Evolutionary conservation across 2,797 vertebrate genomes (phyloP).

Genomic region (Poecilia gillii): DNA sequence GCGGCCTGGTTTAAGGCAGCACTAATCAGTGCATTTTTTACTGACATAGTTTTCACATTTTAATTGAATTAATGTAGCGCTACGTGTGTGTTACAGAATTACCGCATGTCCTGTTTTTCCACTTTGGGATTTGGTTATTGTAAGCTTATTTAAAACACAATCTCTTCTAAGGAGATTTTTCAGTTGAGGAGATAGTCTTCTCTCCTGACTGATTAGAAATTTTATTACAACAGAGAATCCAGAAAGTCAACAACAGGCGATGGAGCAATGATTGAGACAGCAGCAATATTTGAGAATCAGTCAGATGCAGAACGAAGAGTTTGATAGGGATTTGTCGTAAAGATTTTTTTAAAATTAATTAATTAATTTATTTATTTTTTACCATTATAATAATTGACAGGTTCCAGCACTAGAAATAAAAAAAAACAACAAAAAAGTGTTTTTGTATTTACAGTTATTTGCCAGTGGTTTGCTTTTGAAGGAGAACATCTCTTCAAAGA

Average conservation of each 20-base stretch:
- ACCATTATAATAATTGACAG: constrained; percentile 42
- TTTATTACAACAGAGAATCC: constrained; percentile 80
- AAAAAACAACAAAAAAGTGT: neutral
- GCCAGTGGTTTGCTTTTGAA: constrained; percentile 36
- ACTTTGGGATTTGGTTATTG: constrained; percentile 21
- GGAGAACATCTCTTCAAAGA: constrained; percentile 29
- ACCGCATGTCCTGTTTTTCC: neutral
- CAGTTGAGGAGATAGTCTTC: constrained; percentile 59
- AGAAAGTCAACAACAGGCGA: constrained; percentile 78
- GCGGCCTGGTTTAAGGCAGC: constrained; percentile 7
- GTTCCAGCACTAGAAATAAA: constrained; percentile 29
- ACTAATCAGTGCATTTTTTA: neutral
- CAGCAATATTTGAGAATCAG: constrained; percentile 17
- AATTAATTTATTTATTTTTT: constrained; percentile 34
- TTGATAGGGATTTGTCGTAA: constrained; percentile 38
- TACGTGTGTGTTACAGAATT: neutral
- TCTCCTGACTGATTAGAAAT: constrained; percentile 76
- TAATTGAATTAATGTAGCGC: neutral
- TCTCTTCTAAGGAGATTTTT: constrained; percentile 47
- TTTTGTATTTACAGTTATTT: constrained; percentile 27
- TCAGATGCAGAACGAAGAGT: constrained; percentile 17
- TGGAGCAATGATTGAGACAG: constrained; percentile 54
- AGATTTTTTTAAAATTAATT: neutral
- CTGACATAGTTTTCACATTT: constrained; percentile 10
- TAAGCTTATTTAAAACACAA: constrained; percentile 23